Base-by-base conservation (phyloP, 2,113 vertebrate genomes). In the Phocoena phocoena region DNA sequence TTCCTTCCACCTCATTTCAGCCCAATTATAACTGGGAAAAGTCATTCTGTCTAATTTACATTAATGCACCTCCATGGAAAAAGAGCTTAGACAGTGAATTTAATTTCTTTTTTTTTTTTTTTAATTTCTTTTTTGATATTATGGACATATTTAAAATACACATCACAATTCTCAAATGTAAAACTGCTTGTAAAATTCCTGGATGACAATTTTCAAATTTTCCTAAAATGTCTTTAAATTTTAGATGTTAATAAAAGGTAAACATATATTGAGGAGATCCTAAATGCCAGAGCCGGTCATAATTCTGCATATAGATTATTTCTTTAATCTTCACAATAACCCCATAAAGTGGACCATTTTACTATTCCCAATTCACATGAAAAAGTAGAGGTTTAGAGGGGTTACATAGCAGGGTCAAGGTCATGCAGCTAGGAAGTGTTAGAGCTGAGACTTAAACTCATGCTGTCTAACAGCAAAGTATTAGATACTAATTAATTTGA, bases 1-100 rank as follows among this genome's bases (percentile, higher is more conserved):
- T 99, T 99, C 98, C 98, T 99, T 99, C 99, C 98, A 99, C 99
- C 98, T 99, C 98, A 99, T 99, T 99, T 99, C 99, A 99, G 98
- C 97, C 98, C 98, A 99, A 98, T 99, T 99, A 99, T 98, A 99
- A 98, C 91, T 68, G 96, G 97, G 97, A 99, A 98, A 99, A 99
- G 97, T 99, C 97, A 98, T 98, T 99, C 97, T 98, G 94, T 97
- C 97, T 99, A 96, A 99, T 99, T 99, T 98, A 95, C 98, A 98
- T 99, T 98, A 98, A 98, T 97, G 91, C 67, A 98, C 96, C 88
- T 98, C 97, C 93, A 97, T 97, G 98, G 98, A 97, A 98, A 99
- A 98, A 98, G 88, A 98, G 92, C 97, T 97, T 96, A 98, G 96
- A 92, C 47, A 68, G 91, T 95, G 90, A 92, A 97, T 98, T 97